phyloP scores from a whole-genome alignment of 1,140 invertebrate genomes.

The Globodera ellingtonae region DNA sequence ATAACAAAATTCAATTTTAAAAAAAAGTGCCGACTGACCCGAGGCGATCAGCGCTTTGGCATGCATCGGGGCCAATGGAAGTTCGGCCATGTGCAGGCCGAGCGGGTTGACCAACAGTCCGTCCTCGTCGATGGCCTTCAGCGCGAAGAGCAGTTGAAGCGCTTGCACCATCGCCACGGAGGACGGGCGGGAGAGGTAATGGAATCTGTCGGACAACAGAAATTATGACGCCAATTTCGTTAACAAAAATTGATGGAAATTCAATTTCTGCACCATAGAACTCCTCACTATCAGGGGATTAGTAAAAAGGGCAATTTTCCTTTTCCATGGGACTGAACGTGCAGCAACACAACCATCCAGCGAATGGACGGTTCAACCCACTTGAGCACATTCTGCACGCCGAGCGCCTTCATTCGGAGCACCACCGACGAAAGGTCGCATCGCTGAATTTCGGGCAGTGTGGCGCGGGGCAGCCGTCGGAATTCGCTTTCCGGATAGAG shows the following conservation, averaged over 20 bases:
- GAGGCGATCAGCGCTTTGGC: conserved; percentile 83
- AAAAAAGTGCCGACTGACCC: conserved; percentile 52
- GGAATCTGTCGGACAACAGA: conserved; percentile 67
- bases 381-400: conserved; percentile 80
- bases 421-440: conserved; percentile 82
- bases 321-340: too few relatives aligned
- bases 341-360: too few relatives aligned
- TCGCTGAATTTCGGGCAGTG: conserved; percentile 89
- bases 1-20: conserved; percentile 43
- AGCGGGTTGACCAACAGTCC: conserved; percentile 80
- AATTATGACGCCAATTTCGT: background rate
- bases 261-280: background rate
- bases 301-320: too few relatives aligned
- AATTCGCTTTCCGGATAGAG: conserved; percentile 76
- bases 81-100: conserved; percentile 85
- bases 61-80: conserved; percentile 83
- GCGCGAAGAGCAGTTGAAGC: conserved; percentile 84
- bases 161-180: conserved; percentile 78
- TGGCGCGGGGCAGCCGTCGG: conserved; percentile 73
- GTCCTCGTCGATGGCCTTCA: conserved; percentile 76
- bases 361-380: conserved; percentile 41
- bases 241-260: background rate
- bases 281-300: too few relatives aligned
- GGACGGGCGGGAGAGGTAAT: conserved; percentile 82
- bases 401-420: conserved; percentile 89